Evolutionary conservation across 2,797 vertebrate species (phyloP).

Genomic region (Nyctibius grandis): DNA sequence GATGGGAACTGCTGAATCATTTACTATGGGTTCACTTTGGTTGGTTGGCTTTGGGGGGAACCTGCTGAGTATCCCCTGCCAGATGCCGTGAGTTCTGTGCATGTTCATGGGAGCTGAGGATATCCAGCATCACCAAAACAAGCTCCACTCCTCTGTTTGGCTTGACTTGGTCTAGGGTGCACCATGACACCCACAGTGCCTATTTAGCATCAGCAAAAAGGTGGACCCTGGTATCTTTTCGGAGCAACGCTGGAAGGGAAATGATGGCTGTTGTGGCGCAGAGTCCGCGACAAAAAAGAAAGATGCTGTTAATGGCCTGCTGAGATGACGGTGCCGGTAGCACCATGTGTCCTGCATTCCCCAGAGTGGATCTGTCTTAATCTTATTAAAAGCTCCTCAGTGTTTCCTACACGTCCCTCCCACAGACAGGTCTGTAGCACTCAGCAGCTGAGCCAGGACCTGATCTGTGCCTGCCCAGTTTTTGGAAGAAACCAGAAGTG

Average conservation of each 20-base stretch:
- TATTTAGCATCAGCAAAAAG: not conserved
- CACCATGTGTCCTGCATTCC: rapidly evolving
- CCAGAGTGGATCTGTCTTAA: not conserved
- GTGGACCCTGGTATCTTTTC: not conserved
- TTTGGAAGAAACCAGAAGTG: not conserved
- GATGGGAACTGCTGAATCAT: conserved; percentile 18
- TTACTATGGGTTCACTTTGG: not conserved
- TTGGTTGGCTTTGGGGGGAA: conserved; percentile 5
- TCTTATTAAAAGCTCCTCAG: not conserved
- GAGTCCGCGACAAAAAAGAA: not conserved
- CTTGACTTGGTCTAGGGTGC: not conserved
- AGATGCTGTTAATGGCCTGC: not conserved
- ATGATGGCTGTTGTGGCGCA: not conserved
- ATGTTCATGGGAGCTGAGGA: not conserved
- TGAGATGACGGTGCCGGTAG: not conserved
- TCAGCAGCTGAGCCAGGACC: not conserved
- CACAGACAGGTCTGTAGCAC: not conserved
- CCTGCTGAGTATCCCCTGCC: not conserved
- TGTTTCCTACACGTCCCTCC: not conserved
- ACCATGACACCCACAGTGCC: not conserved
- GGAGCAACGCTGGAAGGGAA: not conserved
- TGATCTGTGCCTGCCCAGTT: not conserved
- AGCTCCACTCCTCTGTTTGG: not conserved
- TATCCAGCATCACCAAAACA: not conserved
- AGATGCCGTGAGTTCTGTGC: not conserved